phyloP scores from a whole-genome alignment of 23 tunicate genomes.

The Trididemnum clinides region DNA sequence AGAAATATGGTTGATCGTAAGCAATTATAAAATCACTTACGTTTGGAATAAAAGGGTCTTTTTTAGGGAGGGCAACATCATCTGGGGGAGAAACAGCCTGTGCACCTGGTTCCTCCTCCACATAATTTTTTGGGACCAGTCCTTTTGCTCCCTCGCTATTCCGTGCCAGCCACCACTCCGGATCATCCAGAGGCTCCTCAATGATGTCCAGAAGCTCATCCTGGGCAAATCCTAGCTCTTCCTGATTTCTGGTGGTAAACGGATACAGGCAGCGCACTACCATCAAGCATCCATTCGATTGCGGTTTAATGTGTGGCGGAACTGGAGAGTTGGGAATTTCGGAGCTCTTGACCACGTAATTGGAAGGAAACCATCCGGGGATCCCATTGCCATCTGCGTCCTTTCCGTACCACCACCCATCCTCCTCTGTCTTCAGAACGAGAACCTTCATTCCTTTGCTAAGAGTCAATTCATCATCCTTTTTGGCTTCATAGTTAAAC shows the following conservation, averaged over 20 bases:
- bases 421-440: constrained; percentile 68
- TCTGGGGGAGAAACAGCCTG: constrained; percentile 52
- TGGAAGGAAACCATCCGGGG: constrained; percentile 91
- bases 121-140: constrained; percentile 88
- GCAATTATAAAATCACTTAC: no score
- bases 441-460: constrained; percentile 71
- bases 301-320: background rate
- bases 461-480: constrained; percentile 71
- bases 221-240: constrained; percentile 78
- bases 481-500: constrained; percentile 73
- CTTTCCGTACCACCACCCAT: constrained; percentile 96
- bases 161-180: constrained; percentile 87
- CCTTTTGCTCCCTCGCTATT: constrained; percentile 63
- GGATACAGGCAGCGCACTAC: constrained; percentile 81
- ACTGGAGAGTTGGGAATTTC: background rate
- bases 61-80: no score
- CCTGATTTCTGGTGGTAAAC: constrained; percentile 74
- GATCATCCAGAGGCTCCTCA: constrained; percentile 77
- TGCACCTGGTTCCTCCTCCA: constrained; percentile 59
- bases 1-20: no score
- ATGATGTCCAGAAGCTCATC: constrained; percentile 86
- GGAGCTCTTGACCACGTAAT: constrained; percentile 56
- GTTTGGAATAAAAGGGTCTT: no score
- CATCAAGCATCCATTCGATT: constrained; percentile 25
- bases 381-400: constrained; percentile 51